These are phyloP conservation scores for Cotesia congregata DNA, from an alignment of 2,888 invertebrate genomes.

Conservation along the genomic window DNA sequence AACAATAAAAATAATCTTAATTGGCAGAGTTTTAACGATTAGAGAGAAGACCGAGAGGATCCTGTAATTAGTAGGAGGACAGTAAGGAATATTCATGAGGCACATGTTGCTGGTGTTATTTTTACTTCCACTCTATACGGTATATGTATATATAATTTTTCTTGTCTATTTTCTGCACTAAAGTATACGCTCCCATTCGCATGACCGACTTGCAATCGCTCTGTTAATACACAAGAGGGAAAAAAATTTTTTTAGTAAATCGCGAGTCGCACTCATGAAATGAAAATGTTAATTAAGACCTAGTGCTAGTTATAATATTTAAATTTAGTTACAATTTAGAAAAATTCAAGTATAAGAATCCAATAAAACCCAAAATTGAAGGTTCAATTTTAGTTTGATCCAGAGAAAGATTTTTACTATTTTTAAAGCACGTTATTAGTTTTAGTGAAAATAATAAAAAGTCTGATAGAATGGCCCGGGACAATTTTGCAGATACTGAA, in stretches of 20 bases:
- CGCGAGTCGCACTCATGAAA: background rate
- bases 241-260: background rate
- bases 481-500: conserved; percentile 13
- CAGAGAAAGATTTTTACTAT: background rate
- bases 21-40: conserved; percentile 26
- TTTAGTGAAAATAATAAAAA: background rate
- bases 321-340: too few relatives aligned
- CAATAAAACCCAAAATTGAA: too few relatives aligned
- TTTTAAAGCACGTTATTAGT: background rate
- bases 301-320: background rate
- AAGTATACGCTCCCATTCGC: conserved; percentile 17
- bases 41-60: background rate
- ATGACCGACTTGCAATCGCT: conserved; percentile 11
- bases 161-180: conserved; percentile 8
- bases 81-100: conserved; percentile 37
- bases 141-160: background rate
- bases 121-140: background rate
- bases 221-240: conserved; percentile 3
- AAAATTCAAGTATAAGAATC: too few relatives aligned
- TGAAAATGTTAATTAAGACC: conserved; percentile 1
- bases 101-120: conserved; percentile 39
- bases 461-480: background rate
- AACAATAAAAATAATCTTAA: conserved; percentile 29
- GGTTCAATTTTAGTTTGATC: too few relatives aligned
- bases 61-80: conserved; percentile 13